A percentile compares a stretch with the other conserved stretches of the same genome.
phyloP scores from a whole-genome alignment of 2,888 invertebrate genomes.

The Pristionchus mayeri region DNA sequence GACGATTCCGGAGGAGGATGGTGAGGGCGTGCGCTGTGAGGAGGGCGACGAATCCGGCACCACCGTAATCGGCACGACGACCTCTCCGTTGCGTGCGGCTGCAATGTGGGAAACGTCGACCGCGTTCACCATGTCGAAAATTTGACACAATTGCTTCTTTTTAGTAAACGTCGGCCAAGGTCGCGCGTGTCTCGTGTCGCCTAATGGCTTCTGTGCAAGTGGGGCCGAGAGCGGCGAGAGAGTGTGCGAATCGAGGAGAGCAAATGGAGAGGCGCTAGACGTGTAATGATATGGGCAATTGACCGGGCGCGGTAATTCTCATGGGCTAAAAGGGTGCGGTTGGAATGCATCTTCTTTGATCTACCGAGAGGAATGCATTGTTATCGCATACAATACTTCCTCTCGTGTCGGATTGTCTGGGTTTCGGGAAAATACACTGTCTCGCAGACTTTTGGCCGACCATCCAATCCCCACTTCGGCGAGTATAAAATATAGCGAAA shows the following conservation, averaged over 20 bases:
- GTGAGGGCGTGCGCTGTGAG: slow-evolving; percentile 35
- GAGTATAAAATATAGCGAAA: too few relatives aligned
- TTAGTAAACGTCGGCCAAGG: slow-evolving; percentile 30
- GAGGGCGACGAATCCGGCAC: slow-evolving; percentile 24
- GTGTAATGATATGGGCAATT: not conserved
- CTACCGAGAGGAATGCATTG: too few relatives aligned
- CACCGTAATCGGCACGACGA: slow-evolving; percentile 42
- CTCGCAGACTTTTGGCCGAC: too few relatives aligned
- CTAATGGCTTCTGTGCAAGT: slow-evolving; percentile 40
- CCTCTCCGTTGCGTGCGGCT: slow-evolving; percentile 37
- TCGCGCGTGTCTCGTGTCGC: not conserved
- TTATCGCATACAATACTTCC: too few relatives aligned
- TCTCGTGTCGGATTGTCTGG: too few relatives aligned
- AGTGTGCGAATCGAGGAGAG: not conserved
- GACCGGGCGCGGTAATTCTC: slow-evolving; percentile 16
- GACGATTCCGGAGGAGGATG: slow-evolving; percentile 39
- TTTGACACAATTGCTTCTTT: not conserved
- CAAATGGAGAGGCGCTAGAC: not conserved
- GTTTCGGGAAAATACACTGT: too few relatives aligned
- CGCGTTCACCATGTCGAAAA: not conserved
- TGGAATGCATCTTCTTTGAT: too few relatives aligned
- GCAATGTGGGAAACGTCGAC: slow-evolving; percentile 28
- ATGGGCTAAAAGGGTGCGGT: too few relatives aligned
- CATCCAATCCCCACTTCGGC: too few relatives aligned
- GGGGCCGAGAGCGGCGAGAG: not conserved